Base-by-base conservation (phyloP, 1,140 invertebrate species). In the Popillia japonica region DNA sequence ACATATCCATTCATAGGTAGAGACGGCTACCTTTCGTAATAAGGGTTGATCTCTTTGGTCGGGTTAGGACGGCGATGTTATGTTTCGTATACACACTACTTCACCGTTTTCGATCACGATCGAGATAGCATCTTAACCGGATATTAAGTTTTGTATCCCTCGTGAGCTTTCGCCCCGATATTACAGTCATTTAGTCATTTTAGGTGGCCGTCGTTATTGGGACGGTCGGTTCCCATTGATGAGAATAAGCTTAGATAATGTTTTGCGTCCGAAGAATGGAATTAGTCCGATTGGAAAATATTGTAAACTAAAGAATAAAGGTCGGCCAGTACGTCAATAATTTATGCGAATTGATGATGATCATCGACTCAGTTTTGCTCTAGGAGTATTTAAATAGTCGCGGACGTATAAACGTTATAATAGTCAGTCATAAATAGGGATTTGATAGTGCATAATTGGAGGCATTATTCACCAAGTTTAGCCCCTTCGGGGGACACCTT, bases 71-170 rank as follows among this genome's bases (percentile, higher is more conserved):
- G 44, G 10, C 41, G 9, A 44, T 34, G 27, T 34, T 34, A 34
- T 34, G 2, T 4, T 2, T 34, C 27, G 27, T 34, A 34, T 34
- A 34, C 27, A 17, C 48, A 6, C 42, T 44, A 44, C 42, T 44
- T 10, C 8, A 14, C 14, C 42, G 42, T 44, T 55, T 17, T 55
- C 48, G 48, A 55, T 55, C 48, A 6, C 11, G 6, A 6, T 6
- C 14, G 17, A 14, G 48, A 55, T 55, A 55, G 17, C 14, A 55
- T 55, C 48, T 55, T 55, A 55, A 55, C 48, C 48, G 48, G 48
- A 55, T 55, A 55, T 55, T 55, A 55, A 55, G 48, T 55, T 55
- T 55, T 55, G 14, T 55, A 55, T 55, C 48, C 48, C 17, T 55
- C n/a, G 1, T 14, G 44, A 55, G 48, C 17, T 55, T 55, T 55